A percentile compares a stretch with the other conserved stretches of the same genome.
Evolutionary conservation across 2,888 invertebrate genomes (phyloP).

Genomic region (Microctonus brassicae): DNA sequence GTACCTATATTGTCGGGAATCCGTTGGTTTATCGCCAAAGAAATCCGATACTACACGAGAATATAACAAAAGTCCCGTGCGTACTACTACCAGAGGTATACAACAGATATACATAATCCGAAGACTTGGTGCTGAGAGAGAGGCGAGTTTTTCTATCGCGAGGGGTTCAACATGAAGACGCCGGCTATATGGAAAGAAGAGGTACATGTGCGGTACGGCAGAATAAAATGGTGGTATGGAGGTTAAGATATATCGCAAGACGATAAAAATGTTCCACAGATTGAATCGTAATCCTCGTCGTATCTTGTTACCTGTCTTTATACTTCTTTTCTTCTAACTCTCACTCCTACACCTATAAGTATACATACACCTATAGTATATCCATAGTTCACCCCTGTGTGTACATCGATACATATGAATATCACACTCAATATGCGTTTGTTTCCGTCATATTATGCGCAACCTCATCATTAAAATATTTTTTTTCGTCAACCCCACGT

Average conservation of each 20-base stretch:
- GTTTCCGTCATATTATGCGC: background rate
- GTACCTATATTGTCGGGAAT: no score
- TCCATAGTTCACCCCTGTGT: no score
- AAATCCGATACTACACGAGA: constrained; percentile 9
- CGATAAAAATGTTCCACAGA: constrained; percentile 37
- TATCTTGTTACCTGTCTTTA: constrained; percentile 32
- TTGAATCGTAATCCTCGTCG: constrained; percentile 38
- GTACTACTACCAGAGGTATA: constrained; percentile 5
- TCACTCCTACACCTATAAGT: background rate
- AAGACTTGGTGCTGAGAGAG: constrained; percentile 6
- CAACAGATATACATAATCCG: constrained; percentile 3
- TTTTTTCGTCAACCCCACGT: background rate
- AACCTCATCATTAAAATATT: background rate
- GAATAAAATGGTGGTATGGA: constrained; percentile 8
- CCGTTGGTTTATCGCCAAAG: background rate
- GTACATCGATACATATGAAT: background rate
- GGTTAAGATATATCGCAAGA: constrained; percentile 32
- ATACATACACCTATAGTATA: background rate
- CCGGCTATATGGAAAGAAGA: background rate
- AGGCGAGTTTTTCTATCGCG: constrained; percentile 10
- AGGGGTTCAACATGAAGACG: constrained; percentile 1
- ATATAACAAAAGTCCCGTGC: background rate
- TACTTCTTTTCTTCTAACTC: background rate
- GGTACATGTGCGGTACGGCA: background rate
- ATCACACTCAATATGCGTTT: background rate